Evolutionary conservation across 2,113 vertebrate genomes (phyloP).

Genomic region (Corythoichthys intestinalis): DNA sequence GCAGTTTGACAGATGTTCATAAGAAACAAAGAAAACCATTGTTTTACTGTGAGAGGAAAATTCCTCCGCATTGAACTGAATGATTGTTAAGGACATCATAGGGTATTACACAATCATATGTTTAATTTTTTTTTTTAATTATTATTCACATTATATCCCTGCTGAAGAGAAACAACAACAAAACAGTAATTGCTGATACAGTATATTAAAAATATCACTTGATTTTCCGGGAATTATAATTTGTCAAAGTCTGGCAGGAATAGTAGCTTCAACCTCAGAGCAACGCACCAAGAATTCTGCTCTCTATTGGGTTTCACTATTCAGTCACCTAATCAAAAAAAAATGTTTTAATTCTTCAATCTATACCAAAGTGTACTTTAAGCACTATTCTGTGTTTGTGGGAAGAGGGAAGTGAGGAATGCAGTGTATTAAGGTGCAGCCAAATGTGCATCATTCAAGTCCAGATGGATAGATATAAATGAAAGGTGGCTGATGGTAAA

Average conservation of each 20-base stretch:
- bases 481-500: too few species aligned
- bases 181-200: background rate
- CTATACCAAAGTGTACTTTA: too few species aligned
- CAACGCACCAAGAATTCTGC: too few species aligned
- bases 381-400: too few species aligned
- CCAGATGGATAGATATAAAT: too few species aligned
- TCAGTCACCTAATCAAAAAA: too few species aligned
- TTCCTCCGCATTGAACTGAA: background rate
- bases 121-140: background rate
- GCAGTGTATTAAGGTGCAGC: background rate
- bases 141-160: background rate
- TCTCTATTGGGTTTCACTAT: too few species aligned
- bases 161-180: background rate
- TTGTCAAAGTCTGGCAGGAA: background rate
- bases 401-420: background rate
- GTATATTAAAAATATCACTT: background rate
- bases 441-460: background rate
- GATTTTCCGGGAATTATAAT: background rate
- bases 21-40: background rate
- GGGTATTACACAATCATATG: too few species aligned
- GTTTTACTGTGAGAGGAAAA: background rate
- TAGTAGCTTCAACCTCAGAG: too few species aligned
- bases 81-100: background rate
- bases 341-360: too few species aligned
- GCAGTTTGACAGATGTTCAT: slow-evolving; percentile 17